Evolutionary conservation across 2,113 vertebrate species (phyloP).

Genomic region (Gopherus flavomarginatus): DNA sequence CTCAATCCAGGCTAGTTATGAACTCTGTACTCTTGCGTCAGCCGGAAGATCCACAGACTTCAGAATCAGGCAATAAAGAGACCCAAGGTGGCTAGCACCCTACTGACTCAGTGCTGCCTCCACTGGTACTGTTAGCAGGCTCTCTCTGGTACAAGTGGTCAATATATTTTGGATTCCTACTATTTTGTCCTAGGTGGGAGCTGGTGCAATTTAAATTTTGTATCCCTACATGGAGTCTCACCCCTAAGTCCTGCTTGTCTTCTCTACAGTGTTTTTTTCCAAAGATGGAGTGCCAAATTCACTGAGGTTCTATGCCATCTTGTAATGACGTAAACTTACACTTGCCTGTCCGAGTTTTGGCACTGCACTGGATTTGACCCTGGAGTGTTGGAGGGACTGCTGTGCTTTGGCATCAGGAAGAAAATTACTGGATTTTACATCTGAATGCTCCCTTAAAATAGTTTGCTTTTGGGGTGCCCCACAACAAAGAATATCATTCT

Average conservation of each 20-base stretch:
- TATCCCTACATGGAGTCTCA: background rate
- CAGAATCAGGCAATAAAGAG: background rate
- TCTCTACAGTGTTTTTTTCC: background rate
- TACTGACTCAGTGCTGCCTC: background rate
- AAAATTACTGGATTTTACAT: background rate
- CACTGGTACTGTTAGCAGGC: background rate
- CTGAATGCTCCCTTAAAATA: background rate
- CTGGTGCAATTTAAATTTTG: background rate
- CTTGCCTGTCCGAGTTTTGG: background rate
- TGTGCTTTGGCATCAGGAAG: background rate
- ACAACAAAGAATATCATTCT: background rate
- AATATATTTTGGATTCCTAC: background rate
- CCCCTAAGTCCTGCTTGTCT: background rate
- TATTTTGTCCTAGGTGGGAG: background rate
- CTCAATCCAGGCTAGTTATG: background rate
- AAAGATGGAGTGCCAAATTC: background rate
- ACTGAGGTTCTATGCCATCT: background rate
- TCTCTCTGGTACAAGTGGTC: background rate
- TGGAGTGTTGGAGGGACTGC: background rate
- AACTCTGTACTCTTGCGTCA: background rate
- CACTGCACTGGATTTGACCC: background rate
- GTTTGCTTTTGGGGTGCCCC: background rate
- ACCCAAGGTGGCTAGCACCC: background rate
- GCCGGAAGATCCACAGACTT: background rate
- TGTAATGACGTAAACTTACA: background rate